Evolutionary conservation across 2,888 invertebrate species (phyloP), one percentile per base, ranked within the genome.

Genomic region (Bellardia bayeri): DNA sequence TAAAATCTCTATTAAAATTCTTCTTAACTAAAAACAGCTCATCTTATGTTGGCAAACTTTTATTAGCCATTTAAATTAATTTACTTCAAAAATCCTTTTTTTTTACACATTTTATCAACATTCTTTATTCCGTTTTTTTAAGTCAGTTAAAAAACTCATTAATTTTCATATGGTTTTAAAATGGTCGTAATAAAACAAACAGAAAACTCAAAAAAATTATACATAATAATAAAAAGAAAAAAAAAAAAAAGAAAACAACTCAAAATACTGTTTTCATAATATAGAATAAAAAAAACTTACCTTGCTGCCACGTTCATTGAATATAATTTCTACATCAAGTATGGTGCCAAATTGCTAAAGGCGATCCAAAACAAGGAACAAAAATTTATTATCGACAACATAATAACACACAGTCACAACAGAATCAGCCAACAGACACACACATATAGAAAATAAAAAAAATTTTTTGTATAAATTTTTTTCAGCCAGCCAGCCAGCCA

Each of bases 221-320:
- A 37, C 37, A 37, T 37, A 37, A 40, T 33, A 63, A 56, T 69
- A 56, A 72, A 7, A 85, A 64, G 66, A 68, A 78, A 72, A 66
- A 58, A 51, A 61, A 71, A 45, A 23, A 23, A 42, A 14, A 74
- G 2, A 82, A 51, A 82, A 66, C 45, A 61, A 69, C 71, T 61
- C 30, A 79, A 86, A 86, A 83, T 51, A 66, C 78, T 42, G 49
- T 68, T 78, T 54, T 45, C n/a, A 86, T 72, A 83, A 71, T 9
- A 72, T 58, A 49, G 72, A 78, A 75, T 58, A 75, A 71, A 85
- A 82, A 83, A 61, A 87, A 94, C 98, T 97, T 97, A 99, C 99
- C 98, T 99, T 99, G 92, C 99, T 99, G 94, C 99, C 99, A 91
- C 99, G 96, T 95, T 99, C 99, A 95, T 99, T 99, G 96, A 99